phyloP scores from a whole-genome alignment of 2,113 vertebrate species.

The Myotis lucifugus region DNA sequence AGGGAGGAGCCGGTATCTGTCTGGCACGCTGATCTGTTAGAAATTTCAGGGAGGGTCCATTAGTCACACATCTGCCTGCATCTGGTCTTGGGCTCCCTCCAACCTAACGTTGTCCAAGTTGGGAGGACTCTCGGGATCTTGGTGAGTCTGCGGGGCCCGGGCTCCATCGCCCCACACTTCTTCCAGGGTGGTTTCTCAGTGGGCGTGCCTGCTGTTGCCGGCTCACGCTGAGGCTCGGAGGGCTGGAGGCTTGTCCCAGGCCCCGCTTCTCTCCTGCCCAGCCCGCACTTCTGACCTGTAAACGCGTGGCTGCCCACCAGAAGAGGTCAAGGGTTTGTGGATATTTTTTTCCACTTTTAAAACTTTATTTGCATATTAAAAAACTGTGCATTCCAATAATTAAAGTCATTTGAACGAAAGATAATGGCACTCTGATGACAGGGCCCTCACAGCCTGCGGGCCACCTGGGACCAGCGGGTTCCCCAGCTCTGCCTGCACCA shows the following conservation, averaged over 20 bases:
- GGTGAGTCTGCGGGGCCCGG: not conserved
- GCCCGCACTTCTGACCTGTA: not conserved
- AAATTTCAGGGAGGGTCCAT: no score
- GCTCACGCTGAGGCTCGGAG: not conserved
- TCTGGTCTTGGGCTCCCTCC: no score
- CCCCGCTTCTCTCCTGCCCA: not conserved
- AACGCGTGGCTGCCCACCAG: not conserved
- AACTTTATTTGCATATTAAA: not conserved
- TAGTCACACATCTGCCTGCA: no score
- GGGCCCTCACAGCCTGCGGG: not conserved
- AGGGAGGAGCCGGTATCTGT: no score
- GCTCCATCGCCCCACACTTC: not conserved
- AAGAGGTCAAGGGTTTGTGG: not conserved
- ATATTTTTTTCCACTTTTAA: not conserved
- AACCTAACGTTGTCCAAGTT: not conserved
- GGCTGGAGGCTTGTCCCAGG: no score
- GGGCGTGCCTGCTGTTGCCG: accelerated
- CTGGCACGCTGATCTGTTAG: no score
- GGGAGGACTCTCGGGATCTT: not conserved
- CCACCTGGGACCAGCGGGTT: not conserved
- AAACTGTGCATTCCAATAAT: not conserved
- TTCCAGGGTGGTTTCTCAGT: not conserved
- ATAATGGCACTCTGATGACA: not conserved
- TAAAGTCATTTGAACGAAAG: not conserved
- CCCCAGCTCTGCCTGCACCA: not conserved